Evolutionary conservation across 2,113 vertebrate genomes (phyloP).

Genomic region (Cyprinodon tularosa): DNA sequence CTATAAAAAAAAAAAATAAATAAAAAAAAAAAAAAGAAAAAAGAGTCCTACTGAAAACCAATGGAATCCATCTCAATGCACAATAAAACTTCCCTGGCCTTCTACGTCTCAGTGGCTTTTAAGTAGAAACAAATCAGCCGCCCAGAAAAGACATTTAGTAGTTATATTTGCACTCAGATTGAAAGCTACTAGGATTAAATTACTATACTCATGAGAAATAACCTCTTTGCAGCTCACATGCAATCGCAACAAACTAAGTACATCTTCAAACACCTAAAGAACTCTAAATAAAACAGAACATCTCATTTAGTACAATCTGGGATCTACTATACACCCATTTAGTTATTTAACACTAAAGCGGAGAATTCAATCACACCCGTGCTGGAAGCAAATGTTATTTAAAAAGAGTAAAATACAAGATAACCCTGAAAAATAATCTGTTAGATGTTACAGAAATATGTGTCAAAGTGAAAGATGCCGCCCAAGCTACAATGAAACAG

Average conservation of each 20-base stretch:
- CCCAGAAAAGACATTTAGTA: not conserved
- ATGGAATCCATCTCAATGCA: conserved; percentile 25
- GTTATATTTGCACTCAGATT: not conserved
- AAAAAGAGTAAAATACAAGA: not conserved
- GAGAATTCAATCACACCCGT: not conserved
- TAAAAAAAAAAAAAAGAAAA: conserved; percentile 27
- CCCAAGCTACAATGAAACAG: too few species aligned
- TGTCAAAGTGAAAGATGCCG: too few species aligned
- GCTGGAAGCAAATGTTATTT: not conserved
- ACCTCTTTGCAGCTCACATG: not conserved
- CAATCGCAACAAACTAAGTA: conserved; percentile 5
- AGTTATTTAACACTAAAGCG: not conserved
- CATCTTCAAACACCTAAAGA: conserved; percentile 27
- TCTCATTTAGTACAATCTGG: not conserved
- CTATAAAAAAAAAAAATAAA: conserved; percentile 2
- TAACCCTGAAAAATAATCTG: too few species aligned
- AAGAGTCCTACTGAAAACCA: not conserved
- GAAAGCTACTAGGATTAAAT: not conserved
- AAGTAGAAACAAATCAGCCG: not conserved
- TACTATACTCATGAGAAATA: not conserved
- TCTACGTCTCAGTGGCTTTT: conserved; percentile 36
- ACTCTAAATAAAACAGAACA: not conserved
- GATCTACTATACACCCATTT: not conserved
- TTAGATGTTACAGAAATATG: too few species aligned
- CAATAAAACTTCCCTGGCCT: conserved; percentile 34